A percentile compares a stretch with the other conserved stretches of the same genome.
Evolutionary conservation across 2,797 vertebrate species (phyloP).

Genomic region (Sitta carolinensis): DNA sequence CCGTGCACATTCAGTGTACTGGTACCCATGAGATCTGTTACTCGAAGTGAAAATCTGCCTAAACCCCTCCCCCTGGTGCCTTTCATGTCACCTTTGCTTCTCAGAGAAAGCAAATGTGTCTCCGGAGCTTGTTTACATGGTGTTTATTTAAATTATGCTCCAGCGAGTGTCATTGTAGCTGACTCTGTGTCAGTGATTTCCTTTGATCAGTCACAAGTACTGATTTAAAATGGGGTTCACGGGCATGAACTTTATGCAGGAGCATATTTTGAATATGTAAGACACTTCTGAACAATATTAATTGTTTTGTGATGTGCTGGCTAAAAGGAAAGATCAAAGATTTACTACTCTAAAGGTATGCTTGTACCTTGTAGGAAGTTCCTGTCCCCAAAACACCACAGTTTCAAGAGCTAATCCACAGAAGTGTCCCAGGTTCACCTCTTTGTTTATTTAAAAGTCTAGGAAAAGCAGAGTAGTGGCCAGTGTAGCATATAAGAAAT

Average conservation of each 20-base stretch:
- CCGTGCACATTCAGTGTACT: neutral
- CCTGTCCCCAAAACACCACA: neutral
- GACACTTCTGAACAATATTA: neutral
- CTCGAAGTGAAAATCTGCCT: neutral
- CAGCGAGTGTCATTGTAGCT: slow-evolving; percentile 3
- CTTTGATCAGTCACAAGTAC: slow-evolving; percentile 10
- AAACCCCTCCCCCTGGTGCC: neutral
- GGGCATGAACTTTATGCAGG: neutral
- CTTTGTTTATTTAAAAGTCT: neutral
- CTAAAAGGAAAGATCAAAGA: neutral
- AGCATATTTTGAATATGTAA: neutral
- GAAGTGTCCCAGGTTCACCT: neutral
- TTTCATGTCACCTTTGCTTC: neutral
- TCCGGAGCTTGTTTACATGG: slow-evolving; percentile 25
- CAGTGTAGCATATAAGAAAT: neutral
- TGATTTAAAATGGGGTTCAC: neutral
- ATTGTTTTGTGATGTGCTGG: neutral
- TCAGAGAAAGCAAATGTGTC: neutral
- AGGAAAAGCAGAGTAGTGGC: neutral
- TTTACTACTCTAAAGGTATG: neutral
- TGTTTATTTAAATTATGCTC: slow-evolving; percentile 29
- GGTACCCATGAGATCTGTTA: neutral
- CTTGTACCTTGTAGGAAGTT: neutral
- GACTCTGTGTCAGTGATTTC: neutral
- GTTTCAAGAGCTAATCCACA: neutral